Percentiles rank a stretch among this genome's conserved stretches.
phyloP scores from a whole-genome alignment of 2,888 invertebrate species.

The Ceriagrion tenellum region DNA sequence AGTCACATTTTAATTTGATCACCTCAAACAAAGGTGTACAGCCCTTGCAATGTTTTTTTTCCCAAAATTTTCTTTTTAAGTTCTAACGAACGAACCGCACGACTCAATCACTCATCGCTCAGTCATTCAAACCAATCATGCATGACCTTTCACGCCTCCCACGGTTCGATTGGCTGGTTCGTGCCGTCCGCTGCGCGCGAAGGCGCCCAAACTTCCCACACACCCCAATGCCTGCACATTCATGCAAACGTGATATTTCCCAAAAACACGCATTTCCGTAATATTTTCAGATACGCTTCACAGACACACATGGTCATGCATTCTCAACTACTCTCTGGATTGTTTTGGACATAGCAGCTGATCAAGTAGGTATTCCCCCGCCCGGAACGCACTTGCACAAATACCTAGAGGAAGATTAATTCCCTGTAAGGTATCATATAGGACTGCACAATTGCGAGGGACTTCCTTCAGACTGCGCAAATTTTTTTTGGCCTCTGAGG shows the following conservation, averaged over 20 bases:
- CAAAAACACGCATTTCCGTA: neutral
- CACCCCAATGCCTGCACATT: neutral
- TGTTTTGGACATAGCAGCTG: neutral
- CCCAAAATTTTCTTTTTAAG: neutral
- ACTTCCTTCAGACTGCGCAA: neutral
- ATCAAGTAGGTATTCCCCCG: neutral
- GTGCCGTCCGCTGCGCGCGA: neutral
- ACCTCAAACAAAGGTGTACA: neutral
- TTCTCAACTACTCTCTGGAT: neutral
- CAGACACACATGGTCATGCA: neutral
- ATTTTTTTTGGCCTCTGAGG: neutral
- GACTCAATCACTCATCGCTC: neutral
- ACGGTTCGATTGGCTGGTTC: neutral
- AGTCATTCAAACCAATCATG: neutral
- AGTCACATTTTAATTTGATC: neutral
- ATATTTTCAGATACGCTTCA: neutral
- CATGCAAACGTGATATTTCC: neutral
- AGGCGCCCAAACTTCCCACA: neutral
- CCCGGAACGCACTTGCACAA: neutral
- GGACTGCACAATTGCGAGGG: neutral
- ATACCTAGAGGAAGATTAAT: neutral
- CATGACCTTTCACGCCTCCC: neutral
- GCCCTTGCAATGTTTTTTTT: neutral
- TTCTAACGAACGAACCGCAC: neutral
- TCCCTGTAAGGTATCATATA: neutral